These are phyloP conservation scores for Gastracanthus pulcherrimus DNA, from an alignment of 2,888 invertebrate species.

Conservation along the genomic window DNA sequence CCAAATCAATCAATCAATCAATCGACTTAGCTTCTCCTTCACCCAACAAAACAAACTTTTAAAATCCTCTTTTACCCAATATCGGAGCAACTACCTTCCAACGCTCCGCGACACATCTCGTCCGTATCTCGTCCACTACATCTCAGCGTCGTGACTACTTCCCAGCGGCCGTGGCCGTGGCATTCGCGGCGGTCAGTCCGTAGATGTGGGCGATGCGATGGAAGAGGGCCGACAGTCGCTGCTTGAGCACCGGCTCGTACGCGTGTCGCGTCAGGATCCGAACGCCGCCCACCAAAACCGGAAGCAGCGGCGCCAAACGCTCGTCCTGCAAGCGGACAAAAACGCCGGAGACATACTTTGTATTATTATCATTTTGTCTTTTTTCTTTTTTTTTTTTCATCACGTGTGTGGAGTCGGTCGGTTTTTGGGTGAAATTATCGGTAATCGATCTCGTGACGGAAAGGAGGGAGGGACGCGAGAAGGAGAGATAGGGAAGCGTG, in stretches of 20 bases:
- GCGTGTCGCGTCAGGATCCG: slow-evolving; percentile 80
- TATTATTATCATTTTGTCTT: neutral
- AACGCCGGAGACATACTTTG: slow-evolving; percentile 54
- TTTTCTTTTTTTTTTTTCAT: neutral
- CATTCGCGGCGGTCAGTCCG: slow-evolving; percentile 70
- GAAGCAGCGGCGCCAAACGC: slow-evolving; percentile 79
- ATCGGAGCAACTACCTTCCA: too few relatives aligned
- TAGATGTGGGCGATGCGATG: slow-evolving; percentile 79
- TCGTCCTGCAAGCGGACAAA: slow-evolving; percentile 74
- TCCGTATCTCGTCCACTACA: too few relatives aligned
- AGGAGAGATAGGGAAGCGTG: neutral
- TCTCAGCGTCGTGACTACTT: too few relatives aligned
- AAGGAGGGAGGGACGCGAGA: neutral
- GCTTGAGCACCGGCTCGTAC: slow-evolving; percentile 79
- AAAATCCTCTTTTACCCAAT: too few relatives aligned
- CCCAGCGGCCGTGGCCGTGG: slow-evolving; percentile 43
- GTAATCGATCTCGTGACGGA: slow-evolving; percentile 41
- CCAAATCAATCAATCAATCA: too few relatives aligned
- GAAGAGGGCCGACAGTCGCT: slow-evolving; percentile 80
- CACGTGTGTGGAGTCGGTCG: neutral
- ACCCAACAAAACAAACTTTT: too few relatives aligned
- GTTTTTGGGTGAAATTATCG: slow-evolving; percentile 17
- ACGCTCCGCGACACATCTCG: too few relatives aligned
- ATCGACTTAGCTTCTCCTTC: too few relatives aligned
- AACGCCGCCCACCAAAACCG: slow-evolving; percentile 80